Evolutionary conservation across 2,797 vertebrate species (phyloP), one percentile per base, ranked within the genome.

Genomic region (Nannoperca australis): DNA sequence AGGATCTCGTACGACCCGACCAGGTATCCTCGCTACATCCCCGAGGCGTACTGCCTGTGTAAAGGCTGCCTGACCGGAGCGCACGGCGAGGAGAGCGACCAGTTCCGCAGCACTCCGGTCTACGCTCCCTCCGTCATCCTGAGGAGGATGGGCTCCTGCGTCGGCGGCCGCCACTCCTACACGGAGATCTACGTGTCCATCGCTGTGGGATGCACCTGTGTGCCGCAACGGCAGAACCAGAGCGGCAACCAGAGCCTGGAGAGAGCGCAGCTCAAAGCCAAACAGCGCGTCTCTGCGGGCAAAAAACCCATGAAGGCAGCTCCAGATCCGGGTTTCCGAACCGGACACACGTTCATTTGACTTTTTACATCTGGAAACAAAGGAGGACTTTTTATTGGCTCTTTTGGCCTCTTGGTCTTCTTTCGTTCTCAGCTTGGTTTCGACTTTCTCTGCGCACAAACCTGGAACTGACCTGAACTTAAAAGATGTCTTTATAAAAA

Each of bases 1-100:
- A 99, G 98, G 87, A 95, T 99, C 68, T 96, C 95, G 0, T 97
- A 97, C 4, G 95, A 98, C 79, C 95, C 96, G 0, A 80, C 89
- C 15, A 89, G 98, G 50, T 99, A 96, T 20, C 98, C 98, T 0
- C 95, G 96, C 34, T 96, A 95, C 89, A 96, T 99, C 77, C 98
- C 98, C 0, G 97, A 99, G 85, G 98, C 97, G 0, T 98, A 98
- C 88, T 99, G 98, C 63, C 93, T 99, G 88, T 99, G 98, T 88
- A 93, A 94, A 17, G 97, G 97, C 87, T 99, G 98, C 85, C 94
- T 99, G 86, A 91, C 91, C 0, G 96, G 97, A 1, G 85, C 94
- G 0, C 85, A 80, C 0, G 95, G 97, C 0, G 93, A 95, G 86
- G 97, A 98, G 93, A 97, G 94, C 60, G n/a, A 92, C 3, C 95